phyloP scores from a whole-genome alignment of 1,140 invertebrate species.

The Rhyacophila brunnea region DNA sequence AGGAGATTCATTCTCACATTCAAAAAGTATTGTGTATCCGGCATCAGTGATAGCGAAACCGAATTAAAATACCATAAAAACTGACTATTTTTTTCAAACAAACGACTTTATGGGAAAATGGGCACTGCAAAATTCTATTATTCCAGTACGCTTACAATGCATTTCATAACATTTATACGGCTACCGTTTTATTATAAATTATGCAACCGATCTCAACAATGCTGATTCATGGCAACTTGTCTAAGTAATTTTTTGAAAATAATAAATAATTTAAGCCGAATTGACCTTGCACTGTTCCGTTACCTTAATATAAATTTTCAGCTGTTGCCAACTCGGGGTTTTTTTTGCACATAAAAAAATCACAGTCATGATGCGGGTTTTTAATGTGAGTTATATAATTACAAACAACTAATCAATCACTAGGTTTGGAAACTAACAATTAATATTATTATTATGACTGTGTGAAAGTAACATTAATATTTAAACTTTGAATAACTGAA shows the following conservation, averaged over 20 bases:
- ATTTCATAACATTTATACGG: slow-evolving; percentile 21
- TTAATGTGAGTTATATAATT: too few relatives aligned
- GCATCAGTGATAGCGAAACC: slow-evolving; percentile 1
- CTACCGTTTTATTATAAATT: slow-evolving; percentile 10
- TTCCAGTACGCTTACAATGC: slow-evolving; percentile 22
- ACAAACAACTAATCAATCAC: too few relatives aligned
- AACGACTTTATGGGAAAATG: slow-evolving; percentile 29
- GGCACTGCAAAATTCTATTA: slow-evolving; percentile 21
- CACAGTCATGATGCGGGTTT: too few relatives aligned
- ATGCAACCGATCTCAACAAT: slow-evolving; percentile 25
- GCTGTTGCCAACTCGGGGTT: neutral
- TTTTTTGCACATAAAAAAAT: neutral
- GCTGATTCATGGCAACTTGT: slow-evolving; percentile 24
- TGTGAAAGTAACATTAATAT: too few relatives aligned
- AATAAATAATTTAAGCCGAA: slow-evolving; percentile 12
- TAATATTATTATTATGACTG: too few relatives aligned
- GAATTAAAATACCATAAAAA: slow-evolving; percentile 11
- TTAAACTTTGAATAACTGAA: too few relatives aligned
- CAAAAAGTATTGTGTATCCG: neutral
- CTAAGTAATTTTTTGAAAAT: slow-evolving; percentile 22
- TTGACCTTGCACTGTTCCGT: slow-evolving; percentile 30
- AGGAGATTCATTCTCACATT: slow-evolving; percentile 1
- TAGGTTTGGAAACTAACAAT: too few relatives aligned
- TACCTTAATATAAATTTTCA: slow-evolving; percentile 16
- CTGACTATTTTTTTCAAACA: slow-evolving; percentile 16